Evolutionary conservation across 1,140 invertebrate species (phyloP), one percentile per base, ranked within the genome.

Genomic region (Frieseomelitta varia): DNA sequence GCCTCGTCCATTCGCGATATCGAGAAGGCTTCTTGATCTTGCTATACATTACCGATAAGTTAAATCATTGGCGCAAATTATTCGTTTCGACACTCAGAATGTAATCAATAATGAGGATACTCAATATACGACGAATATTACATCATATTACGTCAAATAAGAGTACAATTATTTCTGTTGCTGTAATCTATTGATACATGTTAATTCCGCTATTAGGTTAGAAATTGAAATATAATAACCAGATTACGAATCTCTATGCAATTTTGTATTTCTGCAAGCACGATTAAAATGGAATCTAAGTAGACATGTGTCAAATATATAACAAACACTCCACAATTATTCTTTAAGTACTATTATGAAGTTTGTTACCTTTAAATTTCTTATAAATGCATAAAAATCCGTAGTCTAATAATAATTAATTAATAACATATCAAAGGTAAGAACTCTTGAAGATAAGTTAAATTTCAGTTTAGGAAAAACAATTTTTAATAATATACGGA

Each of bases 1-100:
- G 75, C 88, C 81, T 85, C 65, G 56, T 67, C 77, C 76, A 81
- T 65, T 86, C 78, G 53, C 80, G 83, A 85, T 90, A 90, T 90
- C 82, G 86, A 85, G 55, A 77, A 56, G 51, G 65, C 51, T 87
- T 75, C 74, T 75, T 34, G 78, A 75, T 84, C 68, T 86, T 47
- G 51, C 58, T 47, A 14, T 27, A 34, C 30, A 0, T 74, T 53
- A 65, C 19, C 56, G 12, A 47, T 14, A 15, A 21, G 24, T 21
- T 24, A 24, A 15, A 47, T 4, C 17, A 21, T 47, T 1, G 24
- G 27, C 1, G 19, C 55, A 21, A 30, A 53, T 78, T 15, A 47
- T 30, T 15, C 17, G 21, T 12, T 34, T 58, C 19, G 21, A 39
- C 10, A 21, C 1, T 24, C 2, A 3, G 39, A 12, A 1, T 24